Base-by-base conservation (phyloP, 1,140 invertebrate genomes). In the Anthonomus grandis region DNA sequence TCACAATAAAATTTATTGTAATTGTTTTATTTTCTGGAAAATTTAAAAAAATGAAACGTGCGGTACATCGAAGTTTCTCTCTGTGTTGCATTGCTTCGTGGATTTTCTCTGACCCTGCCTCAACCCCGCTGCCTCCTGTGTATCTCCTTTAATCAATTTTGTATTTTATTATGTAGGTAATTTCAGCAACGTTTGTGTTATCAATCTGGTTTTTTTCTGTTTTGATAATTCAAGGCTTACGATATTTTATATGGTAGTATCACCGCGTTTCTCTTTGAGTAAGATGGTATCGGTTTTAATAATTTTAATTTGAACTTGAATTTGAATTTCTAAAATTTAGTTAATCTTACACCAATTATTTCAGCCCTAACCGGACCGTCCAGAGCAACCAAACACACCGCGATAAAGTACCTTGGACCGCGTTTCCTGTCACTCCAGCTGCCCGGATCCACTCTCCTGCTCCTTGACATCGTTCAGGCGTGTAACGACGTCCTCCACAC, bases 401-500 rank as follows among this genome's bases (percentile, higher is more conserved):
- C 81, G 34, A 65, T 85, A 10, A 81, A 83, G 52, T 79, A 83
- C 64, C 63, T 83, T 49, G 83, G 92, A 3, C 85, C 92, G 4
- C 81, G 87, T 52, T 88, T 95, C 70, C 85, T 98, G 53, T 93
- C 91, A 31, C 74, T 93, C 8, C 86, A 92, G 62, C 75, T 97
- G 10, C 90, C 92, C 22, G 95, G 94, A 4, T 90, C 89, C 61
- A 89, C 93, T 5, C 76, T 97, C 44, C 76, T 98, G 1, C 75
- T 94, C 8, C 74, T 94, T 18, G 93, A 98, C 76, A 89, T 97
- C 63, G 87, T 97, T 34, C 86, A 92, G 70, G 93, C 93, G 9
- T 89, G 90, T 60, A 90, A 92, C 62, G 84, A 89, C 4, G 84
- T 97, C 60, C 78, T 96, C 25, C 89, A 87, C 60, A 88, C 85